Conservation (phyloP, 2,888 invertebrate species). For the Thereva nobilitata region DNA sequence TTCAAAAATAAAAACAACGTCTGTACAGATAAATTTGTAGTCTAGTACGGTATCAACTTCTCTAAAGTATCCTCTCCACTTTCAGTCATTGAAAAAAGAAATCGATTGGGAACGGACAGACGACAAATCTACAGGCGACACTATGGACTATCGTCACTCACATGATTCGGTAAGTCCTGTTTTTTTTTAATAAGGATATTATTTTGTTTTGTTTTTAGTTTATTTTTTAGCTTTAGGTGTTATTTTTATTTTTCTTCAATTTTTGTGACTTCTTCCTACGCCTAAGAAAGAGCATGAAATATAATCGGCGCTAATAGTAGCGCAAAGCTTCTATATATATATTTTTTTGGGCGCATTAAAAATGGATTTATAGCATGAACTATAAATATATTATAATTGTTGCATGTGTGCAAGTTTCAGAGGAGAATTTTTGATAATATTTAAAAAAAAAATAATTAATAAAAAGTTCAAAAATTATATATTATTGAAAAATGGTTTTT, state of each 20-base stretch:
- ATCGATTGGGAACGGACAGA: constrained; percentile 83
- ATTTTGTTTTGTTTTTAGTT: constrained; percentile 48
- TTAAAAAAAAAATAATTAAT: too few relatives aligned
- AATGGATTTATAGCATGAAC: too few relatives aligned
- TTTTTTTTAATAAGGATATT: constrained; percentile 47
- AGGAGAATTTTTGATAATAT: too few relatives aligned
- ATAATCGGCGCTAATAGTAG: constrained; percentile 21
- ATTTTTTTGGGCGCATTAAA: too few relatives aligned
- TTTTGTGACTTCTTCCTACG: constrained; percentile 47
- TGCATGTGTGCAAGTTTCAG: too few relatives aligned
- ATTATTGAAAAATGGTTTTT: too few relatives aligned
- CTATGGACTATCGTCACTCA: constrained; percentile 78
- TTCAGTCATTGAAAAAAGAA: constrained; percentile 86
- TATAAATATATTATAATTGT: too few relatives aligned
- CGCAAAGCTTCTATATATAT: constrained; percentile 1
- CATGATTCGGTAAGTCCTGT: constrained; percentile 78
- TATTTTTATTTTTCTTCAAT: constrained; percentile 33
- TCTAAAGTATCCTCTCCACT: constrained; percentile 5
- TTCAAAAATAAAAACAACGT: too few relatives aligned
- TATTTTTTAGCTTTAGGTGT: constrained; percentile 44
- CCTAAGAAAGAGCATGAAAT: constrained; percentile 34
- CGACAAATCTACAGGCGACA: constrained; percentile 77
- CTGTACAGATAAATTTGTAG: too few relatives aligned
- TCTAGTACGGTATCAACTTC: not conserved
- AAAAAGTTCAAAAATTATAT: too few relatives aligned